These are phyloP conservation scores for Labia minor DNA, from an alignment of 2,888 invertebrate species.

Conservation along the genomic window DNA sequence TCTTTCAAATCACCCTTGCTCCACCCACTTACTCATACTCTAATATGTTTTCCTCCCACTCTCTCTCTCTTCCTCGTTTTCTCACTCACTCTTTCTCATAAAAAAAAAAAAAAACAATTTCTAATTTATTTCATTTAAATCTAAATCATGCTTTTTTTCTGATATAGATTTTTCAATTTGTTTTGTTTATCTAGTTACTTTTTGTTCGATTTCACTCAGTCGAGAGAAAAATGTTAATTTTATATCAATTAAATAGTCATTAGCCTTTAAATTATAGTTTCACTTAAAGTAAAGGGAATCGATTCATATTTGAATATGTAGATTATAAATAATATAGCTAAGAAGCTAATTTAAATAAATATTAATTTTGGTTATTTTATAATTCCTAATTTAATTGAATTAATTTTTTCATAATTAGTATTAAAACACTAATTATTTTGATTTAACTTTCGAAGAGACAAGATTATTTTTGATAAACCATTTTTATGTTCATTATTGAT, in stretches of 20 bases:
- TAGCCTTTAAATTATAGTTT: neutral
- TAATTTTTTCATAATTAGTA: too few relatives aligned
- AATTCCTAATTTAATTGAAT: too few relatives aligned
- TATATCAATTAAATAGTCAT: neutral
- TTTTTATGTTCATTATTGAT: too few relatives aligned
- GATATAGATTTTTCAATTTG: constrained; percentile 20
- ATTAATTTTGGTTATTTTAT: too few relatives aligned
- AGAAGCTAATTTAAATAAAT: too few relatives aligned
- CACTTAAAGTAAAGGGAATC: too few relatives aligned
- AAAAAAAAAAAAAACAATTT: neutral
- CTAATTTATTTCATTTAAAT: constrained; percentile 7
- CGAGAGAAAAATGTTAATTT: neutral
- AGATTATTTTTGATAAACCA: too few relatives aligned
- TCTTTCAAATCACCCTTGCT: neutral
- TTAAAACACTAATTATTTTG: too few relatives aligned
- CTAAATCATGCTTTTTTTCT: neutral
- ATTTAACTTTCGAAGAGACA: too few relatives aligned
- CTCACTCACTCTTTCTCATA: constrained; percentile 27
- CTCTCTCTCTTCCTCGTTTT: constrained; percentile 17
- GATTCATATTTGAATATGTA: too few relatives aligned
- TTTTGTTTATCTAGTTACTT: constrained; percentile 13
- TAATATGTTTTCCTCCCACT: neutral
- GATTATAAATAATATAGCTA: too few relatives aligned
- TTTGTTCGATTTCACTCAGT: constrained; percentile 3
- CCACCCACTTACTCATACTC: too few relatives aligned